These are phyloP conservation scores for Toxonevra muliebris DNA, from an alignment of 2,888 invertebrate genomes.

Conservation along the genomic window DNA sequence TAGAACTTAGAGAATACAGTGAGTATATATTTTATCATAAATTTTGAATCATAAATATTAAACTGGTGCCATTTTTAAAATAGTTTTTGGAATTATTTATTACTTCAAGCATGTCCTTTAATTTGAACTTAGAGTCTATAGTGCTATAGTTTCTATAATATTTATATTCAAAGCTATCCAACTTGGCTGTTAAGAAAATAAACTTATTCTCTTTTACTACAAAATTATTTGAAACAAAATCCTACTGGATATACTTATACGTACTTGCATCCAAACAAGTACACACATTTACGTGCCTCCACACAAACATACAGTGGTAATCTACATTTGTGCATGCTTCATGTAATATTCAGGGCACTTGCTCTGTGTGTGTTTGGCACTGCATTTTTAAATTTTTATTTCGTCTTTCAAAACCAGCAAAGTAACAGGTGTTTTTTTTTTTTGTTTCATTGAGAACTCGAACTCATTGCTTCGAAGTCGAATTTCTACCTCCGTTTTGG, in stretches of 20 bases:
- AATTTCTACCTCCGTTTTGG: not conserved
- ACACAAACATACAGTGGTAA: not conserved
- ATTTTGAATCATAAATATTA: too few species aligned
- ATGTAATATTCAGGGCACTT: not conserved
- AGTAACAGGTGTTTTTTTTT: slow-evolving; percentile 43
- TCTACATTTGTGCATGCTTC: not conserved
- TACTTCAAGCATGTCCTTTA: too few species aligned
- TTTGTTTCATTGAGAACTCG: not conserved
- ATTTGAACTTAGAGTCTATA: too few species aligned
- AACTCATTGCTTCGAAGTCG: not conserved
- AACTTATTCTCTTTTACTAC: too few species aligned
- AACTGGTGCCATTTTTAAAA: too few species aligned
- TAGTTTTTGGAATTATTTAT: too few species aligned
- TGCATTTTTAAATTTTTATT: slow-evolving; percentile 46
- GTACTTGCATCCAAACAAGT: not conserved
- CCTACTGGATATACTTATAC: not conserved
- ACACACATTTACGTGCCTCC: not conserved
- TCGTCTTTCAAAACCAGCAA: slow-evolving; percentile 53
- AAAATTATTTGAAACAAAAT: too few species aligned
- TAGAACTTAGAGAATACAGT: too few species aligned
- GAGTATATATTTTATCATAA: too few species aligned
- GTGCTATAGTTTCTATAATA: too few species aligned
- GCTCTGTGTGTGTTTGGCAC: not conserved
- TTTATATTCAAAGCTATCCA: too few species aligned
- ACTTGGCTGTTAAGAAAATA: too few species aligned